Conservation (phyloP, 2,113 vertebrate genomes). For the Ophthalmolycus amberensis region DNA sequence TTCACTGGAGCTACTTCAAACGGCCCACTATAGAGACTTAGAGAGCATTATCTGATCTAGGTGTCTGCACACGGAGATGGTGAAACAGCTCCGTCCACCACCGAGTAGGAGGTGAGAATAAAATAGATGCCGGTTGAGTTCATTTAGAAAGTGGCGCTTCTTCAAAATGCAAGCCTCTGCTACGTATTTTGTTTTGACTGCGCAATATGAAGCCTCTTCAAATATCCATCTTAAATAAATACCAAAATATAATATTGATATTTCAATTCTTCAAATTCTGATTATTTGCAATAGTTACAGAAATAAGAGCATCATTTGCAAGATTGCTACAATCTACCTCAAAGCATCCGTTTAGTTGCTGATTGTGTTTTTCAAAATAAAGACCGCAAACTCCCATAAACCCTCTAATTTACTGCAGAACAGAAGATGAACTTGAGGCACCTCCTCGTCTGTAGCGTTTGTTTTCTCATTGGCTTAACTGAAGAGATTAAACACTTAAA, state of each 20-base stretch:
- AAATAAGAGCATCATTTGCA: background rate
- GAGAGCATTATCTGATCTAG: conserved; percentile 78
- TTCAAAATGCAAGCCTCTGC: background rate
- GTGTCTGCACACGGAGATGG: conserved; percentile 66
- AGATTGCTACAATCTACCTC: background rate
- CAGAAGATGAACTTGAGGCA: background rate
- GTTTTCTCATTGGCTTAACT: background rate
- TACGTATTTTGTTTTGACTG: background rate
- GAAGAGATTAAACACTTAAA: background rate
- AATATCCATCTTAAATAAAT: background rate
- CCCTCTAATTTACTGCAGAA: background rate
- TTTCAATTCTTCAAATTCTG: background rate
- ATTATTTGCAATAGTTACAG: background rate
- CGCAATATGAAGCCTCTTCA: background rate
- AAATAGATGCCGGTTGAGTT: conserved; percentile 30
- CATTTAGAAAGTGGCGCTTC: background rate
- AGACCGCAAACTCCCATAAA: background rate
- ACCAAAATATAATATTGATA: background rate
- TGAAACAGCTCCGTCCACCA: conserved; percentile 46
- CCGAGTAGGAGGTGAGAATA: conserved; percentile 49
- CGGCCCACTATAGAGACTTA: conserved; percentile 67
- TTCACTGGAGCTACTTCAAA: conserved; percentile 77
- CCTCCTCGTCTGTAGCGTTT: background rate
- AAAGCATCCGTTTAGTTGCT: background rate
- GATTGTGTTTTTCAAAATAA: background rate